Base-by-base conservation (phyloP, 2,797 vertebrate species). In the Menidia menidia region DNA sequence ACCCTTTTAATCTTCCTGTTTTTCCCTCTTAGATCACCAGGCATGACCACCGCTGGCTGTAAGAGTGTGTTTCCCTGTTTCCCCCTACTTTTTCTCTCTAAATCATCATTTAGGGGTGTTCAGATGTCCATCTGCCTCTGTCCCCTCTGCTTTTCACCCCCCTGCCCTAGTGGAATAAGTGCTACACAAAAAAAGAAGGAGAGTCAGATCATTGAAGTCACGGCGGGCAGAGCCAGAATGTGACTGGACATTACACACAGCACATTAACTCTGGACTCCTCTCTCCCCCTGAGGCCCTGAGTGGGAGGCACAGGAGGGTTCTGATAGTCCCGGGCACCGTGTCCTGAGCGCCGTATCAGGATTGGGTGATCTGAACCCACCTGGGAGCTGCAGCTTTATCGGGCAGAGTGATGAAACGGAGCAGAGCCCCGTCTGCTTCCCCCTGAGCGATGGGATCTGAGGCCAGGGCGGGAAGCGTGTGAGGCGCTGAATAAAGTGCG, bases 251-350 rank as follows among this genome's bases (percentile, higher is more conserved):
- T n/a, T 64, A 53, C 71, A 73, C 51, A 50, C 25, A 64, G 61
- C 54, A 78, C 77, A 86, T 74, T 86, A 73, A 70, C 59, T 69
- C 50, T 81, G 76, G n/a, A 72, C 75, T 77, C 82, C 68, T 53
- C 35, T 66, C 71, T 53, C n/a, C 52, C 53, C 75, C 69, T 2
- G 16, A 50, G 48, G 72, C 47, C 71, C 70, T 0, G 42, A 65
- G 78, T 64, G 42, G 56, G 52, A 44, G 35, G 31, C 39, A 35
- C 50, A 8, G 55, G 47, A 71, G 64, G 3, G 31, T 69, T 62
- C 35, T 56, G 65, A 70, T 3, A 64, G 5, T n/a, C 57, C 25
- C 25, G 43, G 41, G 9, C 2, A 69, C 1, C 48, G 30, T 8
- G 10, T 19, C 35, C 60, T 39, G 31, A 0, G 16, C 16, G 47